phyloP scores from a whole-genome alignment of 1,140 invertebrate genomes.

The Ostrea denselamellosa region DNA sequence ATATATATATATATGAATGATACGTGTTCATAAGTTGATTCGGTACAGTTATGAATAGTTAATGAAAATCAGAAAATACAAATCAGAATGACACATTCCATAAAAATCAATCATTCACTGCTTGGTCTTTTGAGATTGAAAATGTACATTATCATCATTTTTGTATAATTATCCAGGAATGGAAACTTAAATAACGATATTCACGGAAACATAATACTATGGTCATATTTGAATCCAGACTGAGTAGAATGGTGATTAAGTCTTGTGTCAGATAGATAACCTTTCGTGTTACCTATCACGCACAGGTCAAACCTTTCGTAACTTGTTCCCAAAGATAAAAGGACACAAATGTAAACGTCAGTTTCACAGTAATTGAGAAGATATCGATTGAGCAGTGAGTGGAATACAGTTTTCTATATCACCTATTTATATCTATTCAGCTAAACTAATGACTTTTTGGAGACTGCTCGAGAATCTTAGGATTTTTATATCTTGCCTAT shows the following conservation, averaged over 20 bases:
- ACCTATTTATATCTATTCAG: neutral
- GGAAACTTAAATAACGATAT: neutral
- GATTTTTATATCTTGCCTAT: neutral
- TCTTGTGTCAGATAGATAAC: neutral
- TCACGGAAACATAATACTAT: neutral
- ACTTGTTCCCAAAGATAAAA: slow-evolving; percentile 24
- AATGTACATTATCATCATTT: too few species aligned
- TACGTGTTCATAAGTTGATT: too few species aligned
- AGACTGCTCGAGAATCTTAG: neutral
- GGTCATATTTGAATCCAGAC: neutral
- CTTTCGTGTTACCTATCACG: neutral
- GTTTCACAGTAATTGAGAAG: neutral
- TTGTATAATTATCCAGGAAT: neutral
- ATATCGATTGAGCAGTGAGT: neutral
- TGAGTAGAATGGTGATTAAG: neutral
- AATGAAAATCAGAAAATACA: too few species aligned
- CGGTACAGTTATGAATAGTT: too few species aligned
- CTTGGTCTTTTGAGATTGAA: too few species aligned
- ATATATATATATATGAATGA: too few species aligned
- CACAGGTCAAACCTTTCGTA: neutral
- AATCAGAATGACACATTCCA: too few species aligned
- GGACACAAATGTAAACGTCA: neutral
- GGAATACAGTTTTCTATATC: neutral
- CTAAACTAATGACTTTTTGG: neutral
- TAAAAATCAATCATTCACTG: too few species aligned